Conservation (phyloP, 2,888 invertebrate genomes). For the Antheraea yamamai region DNA sequence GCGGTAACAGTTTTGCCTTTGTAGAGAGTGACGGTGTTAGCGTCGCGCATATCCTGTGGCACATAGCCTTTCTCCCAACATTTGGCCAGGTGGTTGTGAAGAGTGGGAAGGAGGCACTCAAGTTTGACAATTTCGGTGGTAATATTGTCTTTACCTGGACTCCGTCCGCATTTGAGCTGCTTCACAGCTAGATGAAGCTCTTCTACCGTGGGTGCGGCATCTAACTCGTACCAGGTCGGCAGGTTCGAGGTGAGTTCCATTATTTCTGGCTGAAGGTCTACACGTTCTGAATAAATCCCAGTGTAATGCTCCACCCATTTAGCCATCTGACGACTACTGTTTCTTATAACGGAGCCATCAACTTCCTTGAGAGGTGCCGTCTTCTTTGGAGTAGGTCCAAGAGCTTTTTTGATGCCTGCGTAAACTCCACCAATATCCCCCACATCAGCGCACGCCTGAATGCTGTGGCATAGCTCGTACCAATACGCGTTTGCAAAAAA, state of each 20-base stretch:
- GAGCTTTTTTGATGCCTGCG: not conserved
- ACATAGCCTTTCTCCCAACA: not conserved
- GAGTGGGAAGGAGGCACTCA: too few species aligned
- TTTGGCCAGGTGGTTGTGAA: not conserved
- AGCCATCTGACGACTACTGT: not conserved
- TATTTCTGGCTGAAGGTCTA: not conserved
- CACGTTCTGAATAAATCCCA: not conserved
- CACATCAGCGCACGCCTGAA: too few species aligned
- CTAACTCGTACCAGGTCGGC: not conserved
- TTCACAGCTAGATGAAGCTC: not conserved
- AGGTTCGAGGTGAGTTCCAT: not conserved
- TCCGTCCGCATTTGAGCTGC: not conserved
- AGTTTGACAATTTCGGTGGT: not conserved
- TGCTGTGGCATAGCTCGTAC: too few species aligned
- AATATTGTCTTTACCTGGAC: not conserved
- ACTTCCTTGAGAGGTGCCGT: not conserved
- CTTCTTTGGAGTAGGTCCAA: not conserved
- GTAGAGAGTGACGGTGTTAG: not conserved
- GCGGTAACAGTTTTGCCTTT: not conserved
- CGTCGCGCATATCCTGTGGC: not conserved
- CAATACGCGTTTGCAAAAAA: too few species aligned
- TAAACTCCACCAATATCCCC: not conserved
- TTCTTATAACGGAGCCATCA: not conserved
- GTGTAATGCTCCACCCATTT: not conserved
- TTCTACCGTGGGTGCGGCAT: not conserved